Evolutionary conservation across 2,113 vertebrate genomes (phyloP).

Genomic region (Felis chaus): DNA sequence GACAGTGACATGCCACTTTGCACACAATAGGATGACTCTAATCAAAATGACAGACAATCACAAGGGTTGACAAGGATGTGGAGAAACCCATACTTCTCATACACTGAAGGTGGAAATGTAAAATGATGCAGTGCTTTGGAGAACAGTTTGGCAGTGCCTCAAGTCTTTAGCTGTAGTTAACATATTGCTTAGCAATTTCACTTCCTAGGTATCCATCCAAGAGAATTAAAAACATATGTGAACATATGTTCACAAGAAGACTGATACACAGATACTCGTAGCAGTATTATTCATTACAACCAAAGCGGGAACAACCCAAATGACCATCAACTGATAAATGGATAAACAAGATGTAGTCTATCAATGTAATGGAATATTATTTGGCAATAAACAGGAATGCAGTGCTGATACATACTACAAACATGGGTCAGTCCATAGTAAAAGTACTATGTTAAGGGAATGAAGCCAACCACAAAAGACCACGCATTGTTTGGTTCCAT

Average conservation of each 20-base stretch:
- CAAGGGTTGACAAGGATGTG: neutral
- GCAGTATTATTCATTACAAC: neutral
- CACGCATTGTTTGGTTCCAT: neutral
- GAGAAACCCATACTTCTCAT: neutral
- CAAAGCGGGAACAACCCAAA: neutral
- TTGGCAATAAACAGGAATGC: neutral
- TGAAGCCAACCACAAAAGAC: neutral
- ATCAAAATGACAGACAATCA: neutral
- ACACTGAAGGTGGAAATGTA: neutral
- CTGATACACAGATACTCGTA: neutral
- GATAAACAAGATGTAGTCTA: neutral
- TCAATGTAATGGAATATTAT: neutral
- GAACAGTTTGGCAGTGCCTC: neutral
- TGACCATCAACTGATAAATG: neutral
- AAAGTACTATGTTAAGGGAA: neutral
- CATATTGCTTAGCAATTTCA: neutral
- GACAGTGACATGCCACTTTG: neutral
- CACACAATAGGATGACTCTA: neutral
- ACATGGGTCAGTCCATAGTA: neutral
- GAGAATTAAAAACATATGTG: neutral
- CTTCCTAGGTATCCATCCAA: neutral
- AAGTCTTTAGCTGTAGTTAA: neutral
- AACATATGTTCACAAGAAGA: neutral
- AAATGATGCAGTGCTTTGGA: neutral
- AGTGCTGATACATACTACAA: neutral